phyloP scores from a whole-genome alignment of 2,113 vertebrate species.

The Chauna torquata region DNA sequence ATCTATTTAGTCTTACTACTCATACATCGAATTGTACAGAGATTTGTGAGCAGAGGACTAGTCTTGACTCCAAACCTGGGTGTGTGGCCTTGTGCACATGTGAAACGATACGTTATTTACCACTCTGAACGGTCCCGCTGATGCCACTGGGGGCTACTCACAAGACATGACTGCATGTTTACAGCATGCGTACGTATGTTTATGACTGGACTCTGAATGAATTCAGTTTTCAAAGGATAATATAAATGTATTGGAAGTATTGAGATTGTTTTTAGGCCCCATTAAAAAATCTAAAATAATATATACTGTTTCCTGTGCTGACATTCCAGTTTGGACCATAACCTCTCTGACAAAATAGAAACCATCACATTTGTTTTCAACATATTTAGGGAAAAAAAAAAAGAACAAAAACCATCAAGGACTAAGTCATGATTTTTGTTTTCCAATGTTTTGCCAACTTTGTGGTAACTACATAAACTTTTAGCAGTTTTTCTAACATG shows the following conservation, averaged over 20 bases:
- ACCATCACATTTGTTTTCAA: neutral
- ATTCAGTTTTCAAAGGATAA: neutral
- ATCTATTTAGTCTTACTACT: neutral
- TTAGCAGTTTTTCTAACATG: neutral
- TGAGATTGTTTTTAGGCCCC: neutral
- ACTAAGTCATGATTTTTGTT: neutral
- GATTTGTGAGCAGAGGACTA: neutral
- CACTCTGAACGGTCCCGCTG: too few relatives aligned
- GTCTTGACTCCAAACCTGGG: neutral
- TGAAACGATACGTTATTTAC: neutral
- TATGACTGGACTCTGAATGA: neutral
- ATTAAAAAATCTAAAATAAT: neutral
- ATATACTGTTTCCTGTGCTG: neutral
- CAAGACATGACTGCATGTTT: neutral
- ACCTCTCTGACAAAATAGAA: neutral
- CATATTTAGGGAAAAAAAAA: neutral
- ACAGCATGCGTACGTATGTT: neutral
- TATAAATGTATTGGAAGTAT: neutral
- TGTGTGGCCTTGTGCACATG: rapidly evolving
- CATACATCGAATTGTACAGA: neutral
- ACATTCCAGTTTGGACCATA: neutral
- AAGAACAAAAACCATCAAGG: neutral
- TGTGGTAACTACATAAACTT: neutral
- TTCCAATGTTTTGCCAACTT: neutral
- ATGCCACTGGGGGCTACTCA: neutral